Evolutionary conservation across 2,113 vertebrate genomes (phyloP).

Genomic region (Dicrurus megarhynchus): DNA sequence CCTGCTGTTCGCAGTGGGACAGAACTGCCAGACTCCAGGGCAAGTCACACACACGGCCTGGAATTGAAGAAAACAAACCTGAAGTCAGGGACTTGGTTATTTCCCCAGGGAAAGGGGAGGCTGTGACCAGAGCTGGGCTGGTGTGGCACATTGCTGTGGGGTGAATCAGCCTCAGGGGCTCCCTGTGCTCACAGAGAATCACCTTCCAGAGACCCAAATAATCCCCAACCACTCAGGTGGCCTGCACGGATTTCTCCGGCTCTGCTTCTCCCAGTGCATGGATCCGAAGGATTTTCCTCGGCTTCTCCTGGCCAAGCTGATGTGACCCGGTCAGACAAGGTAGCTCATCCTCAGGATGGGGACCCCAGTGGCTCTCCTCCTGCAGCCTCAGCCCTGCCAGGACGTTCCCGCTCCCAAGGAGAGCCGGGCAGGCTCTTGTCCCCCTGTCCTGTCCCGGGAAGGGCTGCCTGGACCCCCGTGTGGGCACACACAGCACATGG

Average conservation of each 20-base stretch:
- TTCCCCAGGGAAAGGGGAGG: not conserved
- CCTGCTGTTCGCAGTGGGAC: not conserved
- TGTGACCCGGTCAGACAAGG: accelerated
- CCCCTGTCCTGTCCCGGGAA: not conserved
- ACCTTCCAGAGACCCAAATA: not conserved
- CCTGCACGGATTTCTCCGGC: not conserved
- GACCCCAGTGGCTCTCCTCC: not conserved
- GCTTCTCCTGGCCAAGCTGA: not conserved
- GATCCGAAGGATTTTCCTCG: accelerated
- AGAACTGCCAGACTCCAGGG: not conserved
- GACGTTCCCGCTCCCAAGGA: not conserved
- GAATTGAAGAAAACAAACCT: not conserved
- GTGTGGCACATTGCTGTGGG: not conserved
- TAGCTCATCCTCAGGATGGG: accelerated
- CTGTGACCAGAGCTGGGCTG: not conserved
- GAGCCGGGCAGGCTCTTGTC: not conserved
- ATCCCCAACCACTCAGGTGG: not conserved
- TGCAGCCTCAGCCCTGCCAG: accelerated
- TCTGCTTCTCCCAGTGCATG: accelerated
- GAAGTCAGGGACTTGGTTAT: not conserved
- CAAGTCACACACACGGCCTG: not conserved
- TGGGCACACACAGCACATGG: not conserved
- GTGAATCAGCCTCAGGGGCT: not conserved
- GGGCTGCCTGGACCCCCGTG: not conserved
- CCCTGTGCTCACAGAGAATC: not conserved